Evolutionary conservation across 2,113 vertebrate species (phyloP), one percentile per base, ranked within the genome.

Genomic region (Clarias macrocephalus): DNA sequence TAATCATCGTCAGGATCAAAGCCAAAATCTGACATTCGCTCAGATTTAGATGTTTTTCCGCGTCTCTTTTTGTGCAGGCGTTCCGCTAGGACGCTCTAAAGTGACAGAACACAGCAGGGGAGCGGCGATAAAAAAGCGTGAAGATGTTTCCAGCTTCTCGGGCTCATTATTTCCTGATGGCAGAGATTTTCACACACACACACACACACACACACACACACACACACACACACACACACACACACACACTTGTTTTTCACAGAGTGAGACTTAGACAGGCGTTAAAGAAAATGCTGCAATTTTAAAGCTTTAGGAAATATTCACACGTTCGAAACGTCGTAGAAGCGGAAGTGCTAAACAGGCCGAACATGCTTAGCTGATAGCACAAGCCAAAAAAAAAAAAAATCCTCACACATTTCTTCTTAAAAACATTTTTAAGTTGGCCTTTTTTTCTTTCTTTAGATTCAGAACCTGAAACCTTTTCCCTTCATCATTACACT

Each of bases 1-100:
- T 94, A 93, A 94, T 94, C 94, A 94, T 93, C 92, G 91, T 91
- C 88, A 90, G 92, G 93, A 94, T 94, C 91, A 94, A 95, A 95
- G 92, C 54, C 25, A 9, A 82, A 76, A 28, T 33, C 60, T 82
- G 70, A 91, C 90, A 88, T 93, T 92, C 66, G 90, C 88, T 90
- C 83, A 90, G 92, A 93, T 93, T 94, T 89, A 86, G 93, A 93
- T 92, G 92, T 94, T 93, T 93, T 93, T 91, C 91, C 33, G 56
- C 28, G 3, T 90, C 70, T 82, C 90, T 91, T 91, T 91, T 91
- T 92, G 80, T 75, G 56, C 52, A 73, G 66, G 21, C 18, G 18
- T 86, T 85, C 63, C 68, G 11, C 25, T 23, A 76, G 77, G 87
- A 81, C 73, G 28, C 91, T 94, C 93, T 93, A 94, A 93, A 93